Evolutionary conservation across 2,888 invertebrate species (phyloP).

Genomic region (Eudasyphora cyanicolor): DNA sequence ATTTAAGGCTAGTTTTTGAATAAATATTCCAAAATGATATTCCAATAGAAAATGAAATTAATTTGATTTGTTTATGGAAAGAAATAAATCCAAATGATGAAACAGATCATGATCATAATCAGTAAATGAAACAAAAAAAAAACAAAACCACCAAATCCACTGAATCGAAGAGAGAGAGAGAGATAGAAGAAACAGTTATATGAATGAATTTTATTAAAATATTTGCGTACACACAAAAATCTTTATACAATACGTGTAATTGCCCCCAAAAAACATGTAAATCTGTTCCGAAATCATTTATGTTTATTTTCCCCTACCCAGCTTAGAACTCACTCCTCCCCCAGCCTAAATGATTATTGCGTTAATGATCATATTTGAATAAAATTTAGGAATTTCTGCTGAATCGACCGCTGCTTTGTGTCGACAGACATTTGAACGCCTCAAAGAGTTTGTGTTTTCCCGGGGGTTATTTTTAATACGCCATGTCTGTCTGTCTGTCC

Average conservation of each 20-base stretch:
- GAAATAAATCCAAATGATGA: background rate
- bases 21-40: slow-evolving; percentile 15
- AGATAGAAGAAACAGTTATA: too few species aligned
- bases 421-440: slow-evolving; percentile 29
- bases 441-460: slow-evolving; percentile 28
- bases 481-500: too few species aligned
- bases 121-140: too few species aligned
- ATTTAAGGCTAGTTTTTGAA: background rate
- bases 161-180: too few species aligned
- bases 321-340: too few species aligned
- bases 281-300: background rate
- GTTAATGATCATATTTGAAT: background rate
- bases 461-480: slow-evolving; percentile 34
- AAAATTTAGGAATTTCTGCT: slow-evolving; percentile 9
- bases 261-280: background rate
- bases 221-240: background rate
- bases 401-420: slow-evolving; percentile 6
- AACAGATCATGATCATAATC: background rate
- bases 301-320: background rate
- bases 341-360: too few species aligned
- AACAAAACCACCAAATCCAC: too few species aligned
- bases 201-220: slow-evolving; percentile 38
- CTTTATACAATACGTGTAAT: too few species aligned
- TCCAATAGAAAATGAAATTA: background rate
- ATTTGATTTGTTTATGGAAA: slow-evolving; percentile 24